Conservation (phyloP, 2,888 invertebrate species). For the Elysia crispata region DNA sequence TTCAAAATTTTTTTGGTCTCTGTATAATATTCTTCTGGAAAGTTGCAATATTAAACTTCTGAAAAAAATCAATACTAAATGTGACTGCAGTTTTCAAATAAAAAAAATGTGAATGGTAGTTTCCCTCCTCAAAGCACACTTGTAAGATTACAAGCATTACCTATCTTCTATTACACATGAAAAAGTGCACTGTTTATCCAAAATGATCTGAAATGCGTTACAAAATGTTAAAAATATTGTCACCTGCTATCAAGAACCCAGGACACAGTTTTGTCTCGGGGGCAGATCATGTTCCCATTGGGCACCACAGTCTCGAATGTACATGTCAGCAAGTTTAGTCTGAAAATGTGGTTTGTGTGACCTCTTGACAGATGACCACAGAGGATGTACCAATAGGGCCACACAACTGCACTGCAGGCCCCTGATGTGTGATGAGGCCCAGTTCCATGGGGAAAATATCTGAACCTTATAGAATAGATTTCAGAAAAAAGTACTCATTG, state of each 20-base stretch:
- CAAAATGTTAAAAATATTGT: no score
- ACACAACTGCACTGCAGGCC: conserved; percentile 65
- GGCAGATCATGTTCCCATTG: conserved; percentile 61
- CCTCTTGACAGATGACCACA: conserved; percentile 72
- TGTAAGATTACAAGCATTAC: no score
- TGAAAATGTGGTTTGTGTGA: conserved; percentile 67
- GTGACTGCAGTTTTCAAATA: no score
- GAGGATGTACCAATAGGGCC: conserved; percentile 70
- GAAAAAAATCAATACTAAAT: no score
- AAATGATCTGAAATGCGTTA: no score
- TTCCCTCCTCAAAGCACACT: no score
- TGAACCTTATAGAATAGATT: not conserved
- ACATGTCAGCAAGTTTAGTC: conserved; percentile 66
- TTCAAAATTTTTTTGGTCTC: no score
- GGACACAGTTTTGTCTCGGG: conserved; percentile 69
- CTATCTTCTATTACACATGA: no score
- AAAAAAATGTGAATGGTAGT: no score
- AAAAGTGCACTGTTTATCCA: no score
- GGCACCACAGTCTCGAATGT: conserved; percentile 64
- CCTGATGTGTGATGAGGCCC: conserved; percentile 63
- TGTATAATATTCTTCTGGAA: no score
- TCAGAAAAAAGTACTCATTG: not conserved
- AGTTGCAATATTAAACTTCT: no score
- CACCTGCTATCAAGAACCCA: conserved; percentile 69
- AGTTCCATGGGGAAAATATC: not conserved